Evolutionary conservation across 1,140 invertebrate genomes (phyloP).

Genomic region (Luehdorfia chinensis): DNA sequence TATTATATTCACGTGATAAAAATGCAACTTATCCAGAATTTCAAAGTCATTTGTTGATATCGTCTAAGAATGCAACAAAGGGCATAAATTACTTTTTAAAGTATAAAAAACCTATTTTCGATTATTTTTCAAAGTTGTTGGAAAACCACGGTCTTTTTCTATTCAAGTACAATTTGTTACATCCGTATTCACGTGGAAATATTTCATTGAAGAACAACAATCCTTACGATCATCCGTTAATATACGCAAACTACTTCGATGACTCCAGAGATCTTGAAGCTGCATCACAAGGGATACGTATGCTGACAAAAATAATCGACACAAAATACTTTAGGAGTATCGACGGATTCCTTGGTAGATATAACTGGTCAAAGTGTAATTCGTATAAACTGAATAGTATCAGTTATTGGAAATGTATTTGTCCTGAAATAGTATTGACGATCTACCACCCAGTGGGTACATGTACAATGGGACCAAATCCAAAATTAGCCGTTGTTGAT

Average conservation of each 20-base stretch:
- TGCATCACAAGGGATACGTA: conserved; percentile 79
- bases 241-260: conserved; percentile 84
- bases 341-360: conserved; percentile 46
- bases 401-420: conserved; percentile 81
- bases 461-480: conserved; percentile 84
- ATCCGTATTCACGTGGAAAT: conserved; percentile 64
- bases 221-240: conserved; percentile 79
- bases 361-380: conserved; percentile 60
- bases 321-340: conserved; percentile 58
- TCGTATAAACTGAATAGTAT: conserved; percentile 65
- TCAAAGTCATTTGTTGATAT: conserved; percentile 44
- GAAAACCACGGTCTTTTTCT: conserved; percentile 46
- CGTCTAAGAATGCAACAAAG: conserved; percentile 4
- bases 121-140: conserved; percentile 51
- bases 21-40: conserved; percentile 47
- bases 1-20: conserved; percentile 40
- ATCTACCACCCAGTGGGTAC: conserved; percentile 83
- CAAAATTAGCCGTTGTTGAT: conserved; percentile 80
- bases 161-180: conserved; percentile 53
- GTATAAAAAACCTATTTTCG: conserved; percentile 40
- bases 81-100: neutral
- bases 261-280: conserved; percentile 76
- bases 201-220: conserved; percentile 49
- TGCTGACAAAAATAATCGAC: conserved; percentile 50
- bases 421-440: conserved; percentile 78